Evolutionary conservation across 2,888 invertebrate genomes (phyloP), one percentile per base, ranked within the genome.

Genomic region (Amphipoea lucens): DNA sequence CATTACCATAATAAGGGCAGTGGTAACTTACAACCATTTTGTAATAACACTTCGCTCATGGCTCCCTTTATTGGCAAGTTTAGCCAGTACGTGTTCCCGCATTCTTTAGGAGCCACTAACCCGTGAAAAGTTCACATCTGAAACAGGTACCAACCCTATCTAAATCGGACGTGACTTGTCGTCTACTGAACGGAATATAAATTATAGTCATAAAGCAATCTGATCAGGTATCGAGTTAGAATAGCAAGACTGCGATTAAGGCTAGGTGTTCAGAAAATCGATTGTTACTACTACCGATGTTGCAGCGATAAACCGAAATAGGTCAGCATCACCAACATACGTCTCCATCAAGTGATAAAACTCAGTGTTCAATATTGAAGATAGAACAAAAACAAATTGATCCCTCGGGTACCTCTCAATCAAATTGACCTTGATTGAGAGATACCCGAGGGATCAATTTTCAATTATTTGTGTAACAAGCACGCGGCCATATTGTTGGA

Each of bases 391-490:
- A 88, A 88, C 81, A 85, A 87, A 74, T 48, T 12, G 12, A 48
- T 48, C 48, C 48, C 48, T 48, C 67, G 71, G 68, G 4, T 48
- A 48, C 12, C 12, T 48, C 48, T 77, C 82, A 77, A 86, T 88
- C 12, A 48, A 48, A 48, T 48, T 48, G 48, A 48, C 48, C 48
- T 87, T 85, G 89, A 89, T 87, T 90, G 83, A 88, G 81, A 89
- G 85, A 88, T 90, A 90, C 85, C 78, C 83, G 42, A 84, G 87
- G 87, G 83, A 85, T 88, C 81, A 83, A 81, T 88, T 88, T 90
- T 88, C 88, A 89, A 92, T 90, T 92, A 91, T 90, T 88, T 87
- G 81, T 88, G 84, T 80, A 70, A 86, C 82, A 87, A 83, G 87
- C 81, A 77, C 82, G 86, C 78, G 76, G 83, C 81, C 70, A 87